phyloP scores from a whole-genome alignment of 2,888 invertebrate species.

The Cerastis leucographa region DNA sequence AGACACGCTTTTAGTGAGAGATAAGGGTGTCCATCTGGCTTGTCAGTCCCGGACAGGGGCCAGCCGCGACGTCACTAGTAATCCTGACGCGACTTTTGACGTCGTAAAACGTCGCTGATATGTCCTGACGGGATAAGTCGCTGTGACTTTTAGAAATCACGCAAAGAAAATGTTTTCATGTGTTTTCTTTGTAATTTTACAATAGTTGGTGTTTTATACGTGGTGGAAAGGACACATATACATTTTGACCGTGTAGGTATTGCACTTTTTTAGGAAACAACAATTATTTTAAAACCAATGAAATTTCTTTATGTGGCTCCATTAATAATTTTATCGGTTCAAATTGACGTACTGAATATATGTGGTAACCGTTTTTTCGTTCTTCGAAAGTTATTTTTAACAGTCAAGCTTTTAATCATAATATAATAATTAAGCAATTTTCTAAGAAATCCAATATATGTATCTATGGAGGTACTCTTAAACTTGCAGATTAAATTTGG shows the following conservation, averaged over 20 bases:
- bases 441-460: neutral
- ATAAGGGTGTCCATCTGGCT: conserved; percentile 72
- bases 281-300: too few species aligned
- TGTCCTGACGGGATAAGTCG: conserved; percentile 70
- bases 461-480: neutral
- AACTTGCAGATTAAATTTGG: neutral
- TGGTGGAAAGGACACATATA: too few species aligned
- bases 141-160: conserved; percentile 66
- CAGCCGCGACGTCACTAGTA: conserved; percentile 68
- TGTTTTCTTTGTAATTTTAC: conserved; percentile 49
- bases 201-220: neutral
- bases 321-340: too few species aligned
- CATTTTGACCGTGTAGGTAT: too few species aligned
- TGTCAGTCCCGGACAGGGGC: conserved; percentile 70
- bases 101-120: conserved; percentile 71
- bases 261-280: too few species aligned
- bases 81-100: conserved; percentile 73
- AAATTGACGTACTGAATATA: too few species aligned
- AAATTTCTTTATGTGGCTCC: too few species aligned
- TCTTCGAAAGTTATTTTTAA: neutral
- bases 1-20: conserved; percentile 68
- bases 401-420: too few species aligned
- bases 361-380: too few species aligned
- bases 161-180: conserved; percentile 65
- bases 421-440: neutral